Base-by-base conservation (phyloP, 2,888 invertebrate species). In the Leptopilina myrica region DNA sequence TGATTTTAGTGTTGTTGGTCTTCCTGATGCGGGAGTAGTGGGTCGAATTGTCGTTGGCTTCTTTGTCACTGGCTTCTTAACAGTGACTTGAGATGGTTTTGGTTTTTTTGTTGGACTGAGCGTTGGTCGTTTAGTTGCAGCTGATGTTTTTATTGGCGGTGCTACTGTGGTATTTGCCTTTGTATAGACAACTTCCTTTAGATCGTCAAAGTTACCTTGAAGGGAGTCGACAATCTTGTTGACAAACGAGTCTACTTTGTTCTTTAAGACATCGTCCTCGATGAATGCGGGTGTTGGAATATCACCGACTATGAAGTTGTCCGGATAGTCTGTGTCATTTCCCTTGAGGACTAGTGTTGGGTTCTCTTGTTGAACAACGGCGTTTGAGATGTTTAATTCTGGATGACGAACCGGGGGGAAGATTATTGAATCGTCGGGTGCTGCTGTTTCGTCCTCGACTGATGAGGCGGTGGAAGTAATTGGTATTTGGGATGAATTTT, bases 331-430 rank as follows among this genome's bases (percentile, higher is more conserved):
- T 40, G 92, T 93, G 5, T 93, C 92, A 69, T 93, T 93, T 40
- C 73, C 73, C 53, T 56, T 80, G 76, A 90, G 93, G 0, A 90
- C 87, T 14, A 90, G 81, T 0, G 90, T 91, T 5, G 91, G 91
- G 64, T 91, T 92, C 46, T 92, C 92, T 49, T 91, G 91, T 75
- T 92, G 92, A 40, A 93, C 92, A 0, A 94, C 93, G 0, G 93
- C 93, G 33, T 73, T 73, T 0, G 96, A 95, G 85, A 95, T 94
- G 82, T 97, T 97, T 0, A 96, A 92, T 92, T 96, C 95, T 0
- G 97, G 97, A 90, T 97, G 96, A 69, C 97, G 93, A 0, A 97
- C 97, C 0, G 97, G 97, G 15, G 97, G 97, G 92, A 97, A 97
- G 86, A 96, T 96, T 56, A 95, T 95, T 33, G 95, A 92, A 82